A percentile compares a stretch with the other conserved stretches of the same genome.
These are phyloP conservation scores for Otus scops DNA, from an alignment of 2,797 vertebrate genomes.

Conservation along the genomic window DNA sequence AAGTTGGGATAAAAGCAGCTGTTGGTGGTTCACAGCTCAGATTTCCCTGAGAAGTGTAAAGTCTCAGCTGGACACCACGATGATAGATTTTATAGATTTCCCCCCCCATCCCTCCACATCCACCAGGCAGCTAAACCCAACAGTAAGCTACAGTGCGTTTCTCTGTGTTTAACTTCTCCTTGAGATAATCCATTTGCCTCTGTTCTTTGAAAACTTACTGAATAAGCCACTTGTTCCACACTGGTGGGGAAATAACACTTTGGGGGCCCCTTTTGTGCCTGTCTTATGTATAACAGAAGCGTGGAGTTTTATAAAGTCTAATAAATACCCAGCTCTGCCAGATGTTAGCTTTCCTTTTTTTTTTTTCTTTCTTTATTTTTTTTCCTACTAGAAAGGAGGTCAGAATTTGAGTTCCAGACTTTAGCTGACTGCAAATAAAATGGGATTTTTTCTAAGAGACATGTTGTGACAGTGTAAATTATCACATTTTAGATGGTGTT, in stretches of 20 bases:
- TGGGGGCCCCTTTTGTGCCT: constrained; percentile 64
- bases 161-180: constrained; percentile 65
- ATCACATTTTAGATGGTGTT: constrained; percentile 50
- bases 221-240: constrained; percentile 74
- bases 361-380: neutral
- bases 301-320: constrained; percentile 61
- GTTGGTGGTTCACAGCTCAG: constrained; percentile 60
- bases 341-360: constrained; percentile 50
- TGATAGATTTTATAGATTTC: constrained; percentile 73
- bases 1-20: constrained; percentile 66
- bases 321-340: constrained; percentile 63
- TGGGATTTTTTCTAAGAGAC: constrained; percentile 35
- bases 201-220: constrained; percentile 74
- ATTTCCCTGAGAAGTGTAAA: constrained; percentile 64
- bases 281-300: constrained; percentile 67
- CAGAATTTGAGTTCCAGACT: constrained; percentile 8
- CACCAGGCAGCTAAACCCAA: constrained; percentile 56
- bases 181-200: constrained; percentile 67
- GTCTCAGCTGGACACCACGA: constrained; percentile 64
- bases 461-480: constrained; percentile 59
- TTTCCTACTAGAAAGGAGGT: constrained; percentile 2
- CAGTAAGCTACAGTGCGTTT: constrained; percentile 54
- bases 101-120: neutral
- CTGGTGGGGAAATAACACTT: constrained; percentile 70
- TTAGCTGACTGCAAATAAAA: constrained; percentile 43